These are phyloP conservation scores for Neodiprion virginianus DNA, from an alignment of 1,140 invertebrate genomes.

Conservation along the genomic window DNA sequence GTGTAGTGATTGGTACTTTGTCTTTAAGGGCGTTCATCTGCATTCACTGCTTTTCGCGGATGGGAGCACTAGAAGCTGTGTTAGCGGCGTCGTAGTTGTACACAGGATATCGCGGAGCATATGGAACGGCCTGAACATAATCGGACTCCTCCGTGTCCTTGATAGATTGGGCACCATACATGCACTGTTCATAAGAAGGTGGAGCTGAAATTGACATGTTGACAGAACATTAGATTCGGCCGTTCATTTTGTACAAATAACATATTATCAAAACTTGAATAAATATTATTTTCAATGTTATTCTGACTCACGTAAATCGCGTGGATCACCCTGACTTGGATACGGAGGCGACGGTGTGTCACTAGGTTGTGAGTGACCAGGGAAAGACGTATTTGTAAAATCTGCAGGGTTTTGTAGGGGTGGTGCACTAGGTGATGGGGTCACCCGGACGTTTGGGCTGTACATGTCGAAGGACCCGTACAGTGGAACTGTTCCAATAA, in stretches of 20 bases:
- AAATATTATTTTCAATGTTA: not conserved
- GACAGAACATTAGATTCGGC: not conserved
- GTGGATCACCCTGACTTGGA: not conserved
- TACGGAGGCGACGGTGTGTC: not conserved
- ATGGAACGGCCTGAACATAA: conserved; percentile 58
- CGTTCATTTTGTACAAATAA: too few species aligned
- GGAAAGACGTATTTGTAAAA: not conserved
- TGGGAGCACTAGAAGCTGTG: too few species aligned
- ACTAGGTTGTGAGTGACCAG: too few species aligned
- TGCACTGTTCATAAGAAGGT: conserved; percentile 40
- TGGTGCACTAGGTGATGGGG: not conserved
- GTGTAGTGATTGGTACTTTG: too few species aligned
- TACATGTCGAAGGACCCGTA: not conserved
- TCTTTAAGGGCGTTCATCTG: too few species aligned
- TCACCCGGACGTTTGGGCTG: not conserved
- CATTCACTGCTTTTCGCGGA: too few species aligned
- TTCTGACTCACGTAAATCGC: not conserved
- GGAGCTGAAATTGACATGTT: conserved; percentile 30
- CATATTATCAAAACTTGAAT: too few species aligned
- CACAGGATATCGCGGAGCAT: conserved; percentile 65
- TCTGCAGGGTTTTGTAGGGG: not conserved
- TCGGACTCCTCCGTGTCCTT: conserved; percentile 61
- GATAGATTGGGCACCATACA: conserved; percentile 56
- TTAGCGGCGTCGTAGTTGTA: conserved; percentile 50
- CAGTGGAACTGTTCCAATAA: conserved; percentile 41